Percentiles rank a stretch among this genome's conserved stretches.
These are phyloP conservation scores for Cephalotes varians DNA, from an alignment of 2,888 invertebrate genomes.

Conservation along the genomic window DNA sequence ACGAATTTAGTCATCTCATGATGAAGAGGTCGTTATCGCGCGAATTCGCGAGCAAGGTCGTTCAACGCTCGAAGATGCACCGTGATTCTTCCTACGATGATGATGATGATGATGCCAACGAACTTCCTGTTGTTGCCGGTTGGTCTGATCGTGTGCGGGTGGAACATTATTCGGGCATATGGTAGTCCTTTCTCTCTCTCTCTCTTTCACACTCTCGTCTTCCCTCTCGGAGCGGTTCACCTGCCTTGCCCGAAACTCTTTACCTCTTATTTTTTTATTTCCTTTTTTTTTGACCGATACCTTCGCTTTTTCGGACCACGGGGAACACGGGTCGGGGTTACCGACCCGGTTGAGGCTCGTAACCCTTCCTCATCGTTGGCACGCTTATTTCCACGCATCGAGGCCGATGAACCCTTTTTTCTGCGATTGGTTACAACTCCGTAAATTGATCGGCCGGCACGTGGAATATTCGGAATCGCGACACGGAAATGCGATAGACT, in stretches of 20 bases:
- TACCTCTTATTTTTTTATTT: slow-evolving; percentile 66
- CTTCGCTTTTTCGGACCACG: slow-evolving; percentile 70
- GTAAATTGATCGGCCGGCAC: neutral
- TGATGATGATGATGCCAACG: slow-evolving; percentile 50
- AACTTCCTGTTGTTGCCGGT: slow-evolving; percentile 71
- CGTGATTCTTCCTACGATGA: slow-evolving; percentile 32
- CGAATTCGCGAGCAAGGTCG: slow-evolving; percentile 27
- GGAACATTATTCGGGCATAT: slow-evolving; percentile 83
- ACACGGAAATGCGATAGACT: neutral
- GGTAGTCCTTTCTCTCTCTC: slow-evolving; percentile 71
- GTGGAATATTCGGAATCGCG: slow-evolving; percentile 18
- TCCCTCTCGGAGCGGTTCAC: slow-evolving; percentile 75
- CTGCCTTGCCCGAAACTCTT: slow-evolving; percentile 79
- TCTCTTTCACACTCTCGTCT: slow-evolving; percentile 33
- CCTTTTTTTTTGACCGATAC: slow-evolving; percentile 69
- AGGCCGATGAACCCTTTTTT: slow-evolving; percentile 67
- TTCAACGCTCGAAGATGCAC: slow-evolving; percentile 43
- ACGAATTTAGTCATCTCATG: neutral
- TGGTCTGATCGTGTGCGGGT: slow-evolving; percentile 79
- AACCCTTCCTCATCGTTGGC: slow-evolving; percentile 72
- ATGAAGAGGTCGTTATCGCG: neutral
- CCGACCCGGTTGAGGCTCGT: slow-evolving; percentile 73
- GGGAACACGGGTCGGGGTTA: slow-evolving; percentile 74
- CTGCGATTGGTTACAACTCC: slow-evolving; percentile 53
- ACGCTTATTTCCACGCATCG: slow-evolving; percentile 56